Conservation (phyloP, 2,888 invertebrate genomes). For the Neuroscelio doddi region DNA sequence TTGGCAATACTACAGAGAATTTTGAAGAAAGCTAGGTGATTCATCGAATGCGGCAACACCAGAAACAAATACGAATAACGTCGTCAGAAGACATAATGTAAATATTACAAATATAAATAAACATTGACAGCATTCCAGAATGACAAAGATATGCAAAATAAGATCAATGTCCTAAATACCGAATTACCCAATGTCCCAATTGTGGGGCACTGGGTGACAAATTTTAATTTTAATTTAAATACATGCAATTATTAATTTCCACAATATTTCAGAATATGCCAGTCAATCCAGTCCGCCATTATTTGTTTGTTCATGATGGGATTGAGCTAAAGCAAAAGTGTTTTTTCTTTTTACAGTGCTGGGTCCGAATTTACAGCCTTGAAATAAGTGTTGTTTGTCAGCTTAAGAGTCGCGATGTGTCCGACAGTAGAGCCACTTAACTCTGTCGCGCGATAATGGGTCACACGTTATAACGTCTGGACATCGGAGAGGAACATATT, state of each 20-base stretch:
- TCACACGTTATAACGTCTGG: conserved; percentile 18
- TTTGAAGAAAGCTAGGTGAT: conserved; percentile 6
- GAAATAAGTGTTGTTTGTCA: conserved; percentile 14
- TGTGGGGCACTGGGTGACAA: too few relatives aligned
- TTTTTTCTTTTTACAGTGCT: conserved; percentile 23
- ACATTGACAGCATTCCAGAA: too few relatives aligned
- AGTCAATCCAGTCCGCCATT: neutral
- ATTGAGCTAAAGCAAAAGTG: too few relatives aligned
- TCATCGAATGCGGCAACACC: conserved; percentile 13
- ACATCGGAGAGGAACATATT: conserved; percentile 26
- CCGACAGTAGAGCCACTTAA: conserved; percentile 16
- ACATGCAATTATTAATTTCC: too few relatives aligned
- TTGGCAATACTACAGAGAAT: neutral
- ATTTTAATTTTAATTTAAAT: too few relatives aligned
- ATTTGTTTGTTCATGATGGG: too few relatives aligned
- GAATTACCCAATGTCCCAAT: too few relatives aligned
- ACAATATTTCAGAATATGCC: too few relatives aligned
- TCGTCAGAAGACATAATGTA: conserved; percentile 1
- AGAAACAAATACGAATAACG: too few relatives aligned
- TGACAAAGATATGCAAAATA: too few relatives aligned
- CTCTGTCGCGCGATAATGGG: conserved; percentile 21
- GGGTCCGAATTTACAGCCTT: conserved; percentile 15
- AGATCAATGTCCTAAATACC: too few relatives aligned
- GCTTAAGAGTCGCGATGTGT: conserved; percentile 1
- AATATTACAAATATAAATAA: too few relatives aligned